Percentiles rank a stretch among this genome's conserved stretches.
phyloP scores from a whole-genome alignment of 53 echinoderm and acorn worm genomes.

The Holothuria leucospilota region DNA sequence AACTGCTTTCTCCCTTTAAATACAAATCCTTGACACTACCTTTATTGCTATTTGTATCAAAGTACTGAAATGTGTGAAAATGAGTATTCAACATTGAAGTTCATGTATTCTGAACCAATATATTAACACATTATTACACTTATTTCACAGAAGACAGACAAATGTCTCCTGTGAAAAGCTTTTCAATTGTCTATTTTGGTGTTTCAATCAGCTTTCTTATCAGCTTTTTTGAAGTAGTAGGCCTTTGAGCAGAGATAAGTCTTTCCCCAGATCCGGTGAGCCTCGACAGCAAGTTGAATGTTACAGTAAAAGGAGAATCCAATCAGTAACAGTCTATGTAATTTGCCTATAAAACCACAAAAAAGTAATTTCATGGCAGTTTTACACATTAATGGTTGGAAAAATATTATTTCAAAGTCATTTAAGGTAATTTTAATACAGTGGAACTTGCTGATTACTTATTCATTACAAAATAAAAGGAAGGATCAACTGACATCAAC shows the following conservation, averaged over 20 bases:
- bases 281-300: conserved; percentile 63
- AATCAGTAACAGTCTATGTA: conserved; percentile 11
- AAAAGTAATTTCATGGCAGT: not conserved
- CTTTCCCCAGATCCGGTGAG: conserved; percentile 66
- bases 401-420: too few relatives aligned
- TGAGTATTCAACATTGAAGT: not conserved
- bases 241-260: conserved; percentile 65
- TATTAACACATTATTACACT: not conserved
- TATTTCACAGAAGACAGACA: not conserved
- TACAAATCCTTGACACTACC: too few relatives aligned
- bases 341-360: not conserved
- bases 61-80: too few relatives aligned
- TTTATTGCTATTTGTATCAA: too few relatives aligned
- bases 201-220: not conserved
- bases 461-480: too few relatives aligned
- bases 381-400: not conserved
- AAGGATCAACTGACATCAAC: too few relatives aligned
- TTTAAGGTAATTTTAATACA: too few relatives aligned
- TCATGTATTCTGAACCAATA: not conserved
- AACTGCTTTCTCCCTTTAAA: too few relatives aligned
- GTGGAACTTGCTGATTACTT: too few relatives aligned
- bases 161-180: not conserved
- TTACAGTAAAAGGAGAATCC: conserved; percentile 44
- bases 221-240: conserved; percentile 31
- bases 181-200: too few relatives aligned